Evolutionary conservation across 2,113 vertebrate genomes (phyloP).

Genomic region (Serinus canaria): DNA sequence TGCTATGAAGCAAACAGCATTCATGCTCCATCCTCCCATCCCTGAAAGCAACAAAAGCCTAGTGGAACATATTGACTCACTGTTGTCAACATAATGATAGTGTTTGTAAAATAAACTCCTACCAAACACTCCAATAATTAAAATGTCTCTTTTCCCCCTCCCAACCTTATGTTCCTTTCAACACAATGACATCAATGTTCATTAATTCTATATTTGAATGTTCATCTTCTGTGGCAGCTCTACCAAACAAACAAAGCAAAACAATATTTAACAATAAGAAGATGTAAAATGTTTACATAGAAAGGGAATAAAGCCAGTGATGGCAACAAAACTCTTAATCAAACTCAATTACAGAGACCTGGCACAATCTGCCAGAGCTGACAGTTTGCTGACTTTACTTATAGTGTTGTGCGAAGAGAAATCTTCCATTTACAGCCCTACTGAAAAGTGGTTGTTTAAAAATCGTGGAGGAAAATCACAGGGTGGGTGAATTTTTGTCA

Average conservation of each 20-base stretch:
- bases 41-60: constrained; percentile 45
- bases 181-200: constrained; percentile 42
- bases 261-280: constrained; percentile 44
- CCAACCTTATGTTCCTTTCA: constrained; percentile 58
- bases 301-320: not conserved
- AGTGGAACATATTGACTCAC: constrained; percentile 1
- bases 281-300: constrained; percentile 25
- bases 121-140: constrained; percentile 47
- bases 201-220: constrained; percentile 47
- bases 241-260: constrained; percentile 22
- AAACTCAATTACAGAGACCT: constrained; percentile 1
- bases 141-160: not conserved
- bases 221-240: constrained; percentile 1
- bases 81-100: constrained; percentile 64
- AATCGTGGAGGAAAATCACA: not conserved
- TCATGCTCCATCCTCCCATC: not conserved
- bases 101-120: constrained; percentile 51
- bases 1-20: not conserved
- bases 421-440: not conserved
- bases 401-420: not conserved
- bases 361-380: not conserved
- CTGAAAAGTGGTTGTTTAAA: not conserved
- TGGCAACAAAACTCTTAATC: constrained; percentile 9
- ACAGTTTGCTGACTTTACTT: not conserved
- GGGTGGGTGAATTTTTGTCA: not conserved